Evolutionary conservation across 2,888 invertebrate species (phyloP), one percentile per base, ranked within the genome.

Genomic region (Oscheius sp.): DNA sequence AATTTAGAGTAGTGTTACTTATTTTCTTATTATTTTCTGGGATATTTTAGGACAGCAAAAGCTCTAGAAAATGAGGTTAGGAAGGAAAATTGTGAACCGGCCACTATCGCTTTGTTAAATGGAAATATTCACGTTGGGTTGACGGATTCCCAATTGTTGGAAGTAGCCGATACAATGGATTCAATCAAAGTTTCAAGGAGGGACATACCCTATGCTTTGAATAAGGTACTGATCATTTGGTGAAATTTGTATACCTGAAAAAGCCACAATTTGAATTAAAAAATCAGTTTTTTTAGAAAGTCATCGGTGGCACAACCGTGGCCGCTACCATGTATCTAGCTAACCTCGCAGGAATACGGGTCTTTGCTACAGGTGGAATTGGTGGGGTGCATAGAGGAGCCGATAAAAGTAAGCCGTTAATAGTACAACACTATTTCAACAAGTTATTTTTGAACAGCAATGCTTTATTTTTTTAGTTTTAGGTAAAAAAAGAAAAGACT

Each of bases 341-440:
- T 0, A 90, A 92, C 71, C 88, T 90, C 74, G 92, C 91, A 8
- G 93, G 92, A 5, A 94, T 98, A 82, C 90, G 91, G 12, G 89
- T 98, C 59, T 95, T 98, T 89, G 96, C 94, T 1, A 98, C 98
- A 28, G 97, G 97, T 36, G 91, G 91, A 22, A 90, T 92, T 87
- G 95, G 95, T 32, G 98, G 98, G 30, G 97, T 98, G 14, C 98
- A 98, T 87, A 90, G 94, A 5, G 91, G 91, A 51, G 95, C 92
- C 0, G 92, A 94, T 86, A 87, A 87, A n/a, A 92, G 92, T 45
- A 74, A 80, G 87, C 67, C n/a, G n/a, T n/a, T n/a, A n/a, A n/a
- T n/a, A n/a, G n/a, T n/a, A n/a, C n/a, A n/a, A n/a, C n/a, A n/a
- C n/a, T n/a, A n/a, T n/a, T n/a, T n/a, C n/a, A n/a, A n/a, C n/a